phyloP scores from a whole-genome alignment of 1,140 invertebrate genomes.

The Zaprionus capensis region DNA sequence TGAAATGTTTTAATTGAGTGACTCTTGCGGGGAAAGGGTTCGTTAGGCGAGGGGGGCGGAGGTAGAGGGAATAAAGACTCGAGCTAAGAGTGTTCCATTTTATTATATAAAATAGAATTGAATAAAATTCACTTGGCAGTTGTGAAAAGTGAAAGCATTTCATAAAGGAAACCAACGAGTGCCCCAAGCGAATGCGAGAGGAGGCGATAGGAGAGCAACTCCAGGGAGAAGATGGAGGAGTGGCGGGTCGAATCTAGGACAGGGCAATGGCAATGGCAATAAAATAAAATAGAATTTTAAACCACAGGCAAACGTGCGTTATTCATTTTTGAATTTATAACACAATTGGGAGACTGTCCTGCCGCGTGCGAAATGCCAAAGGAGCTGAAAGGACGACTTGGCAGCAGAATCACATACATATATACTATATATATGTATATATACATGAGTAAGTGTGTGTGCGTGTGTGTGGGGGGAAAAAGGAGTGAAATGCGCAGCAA shows the following conservation, averaged over 20 bases:
- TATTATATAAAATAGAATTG: conserved; percentile 11
- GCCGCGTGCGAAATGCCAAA: conserved; percentile 53
- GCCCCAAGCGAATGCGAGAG: conserved; percentile 8
- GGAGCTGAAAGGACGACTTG: conserved; percentile 51
- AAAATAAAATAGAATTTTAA: conserved; percentile 80
- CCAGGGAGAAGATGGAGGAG: not conserved
- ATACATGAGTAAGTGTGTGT: not conserved
- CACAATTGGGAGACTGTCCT: conserved; percentile 72
- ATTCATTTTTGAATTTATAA: conserved; percentile 83
- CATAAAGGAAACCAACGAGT: conserved; percentile 33
- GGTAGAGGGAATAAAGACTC: not conserved
- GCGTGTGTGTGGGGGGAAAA: conserved; percentile 8
- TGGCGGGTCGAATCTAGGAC: not conserved
- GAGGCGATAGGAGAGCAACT: not conserved
- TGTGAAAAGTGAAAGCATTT: conserved; percentile 60
- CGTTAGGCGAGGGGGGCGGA: not conserved
- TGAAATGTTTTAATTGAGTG: conserved; percentile 41
- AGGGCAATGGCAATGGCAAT: conserved; percentile 47
- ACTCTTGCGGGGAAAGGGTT: conserved; percentile 9
- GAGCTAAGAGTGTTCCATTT: conserved; percentile 15
- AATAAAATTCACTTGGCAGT: conserved; percentile 24
- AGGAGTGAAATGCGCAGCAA: conserved; percentile 63
- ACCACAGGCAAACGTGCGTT: conserved; percentile 80
- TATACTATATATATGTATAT: not conserved
- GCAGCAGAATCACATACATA: not conserved